phyloP scores from a whole-genome alignment of 2,888 invertebrate species.

The Gymnocheta viridis region DNA sequence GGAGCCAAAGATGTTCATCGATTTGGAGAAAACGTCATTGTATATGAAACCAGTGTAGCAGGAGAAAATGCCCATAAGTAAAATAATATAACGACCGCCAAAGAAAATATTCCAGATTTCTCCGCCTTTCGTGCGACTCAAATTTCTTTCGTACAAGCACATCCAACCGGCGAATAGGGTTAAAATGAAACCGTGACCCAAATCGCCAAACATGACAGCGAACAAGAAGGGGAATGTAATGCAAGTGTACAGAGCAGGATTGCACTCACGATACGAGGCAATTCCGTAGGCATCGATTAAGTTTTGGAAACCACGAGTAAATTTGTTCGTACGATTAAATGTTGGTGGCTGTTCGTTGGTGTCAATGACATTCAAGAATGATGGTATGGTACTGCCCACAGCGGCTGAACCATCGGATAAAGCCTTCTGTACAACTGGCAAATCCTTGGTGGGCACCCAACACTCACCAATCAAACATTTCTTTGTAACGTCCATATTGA shows the following conservation, averaged over 20 bases:
- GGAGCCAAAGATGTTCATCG: constrained; percentile 96
- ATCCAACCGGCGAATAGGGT: constrained; percentile 91
- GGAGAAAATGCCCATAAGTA: constrained; percentile 98
- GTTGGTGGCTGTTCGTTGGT: constrained; percentile 93
- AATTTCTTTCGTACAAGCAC: constrained; percentile 90
- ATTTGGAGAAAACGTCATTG: constrained; percentile 98
- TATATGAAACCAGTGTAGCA: constrained; percentile 99
- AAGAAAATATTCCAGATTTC: constrained; percentile 99
- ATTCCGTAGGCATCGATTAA: constrained; percentile 97
- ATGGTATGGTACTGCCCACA: constrained; percentile 94
- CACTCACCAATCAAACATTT: constrained; percentile 96
- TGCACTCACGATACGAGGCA: constrained; percentile 96
- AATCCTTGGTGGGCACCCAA: constrained; percentile 91
- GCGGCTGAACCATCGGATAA: constrained; percentile 92
- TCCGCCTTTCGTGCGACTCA: constrained; percentile 87
- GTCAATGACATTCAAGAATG: constrained; percentile 95
- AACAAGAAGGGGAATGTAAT: constrained; percentile 98
- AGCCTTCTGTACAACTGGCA: constrained; percentile 89
- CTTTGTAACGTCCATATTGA: constrained; percentile 95
- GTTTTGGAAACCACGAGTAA: constrained; percentile 95
- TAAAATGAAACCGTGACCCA: constrained; percentile 95
- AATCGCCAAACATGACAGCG: constrained; percentile 97
- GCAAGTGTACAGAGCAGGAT: constrained; percentile 93
- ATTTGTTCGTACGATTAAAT: constrained; percentile 95
- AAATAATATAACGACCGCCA: constrained; percentile 97